phyloP scores from a whole-genome alignment of 2,113 vertebrate species.

The Larimichthys polyactis region DNA sequence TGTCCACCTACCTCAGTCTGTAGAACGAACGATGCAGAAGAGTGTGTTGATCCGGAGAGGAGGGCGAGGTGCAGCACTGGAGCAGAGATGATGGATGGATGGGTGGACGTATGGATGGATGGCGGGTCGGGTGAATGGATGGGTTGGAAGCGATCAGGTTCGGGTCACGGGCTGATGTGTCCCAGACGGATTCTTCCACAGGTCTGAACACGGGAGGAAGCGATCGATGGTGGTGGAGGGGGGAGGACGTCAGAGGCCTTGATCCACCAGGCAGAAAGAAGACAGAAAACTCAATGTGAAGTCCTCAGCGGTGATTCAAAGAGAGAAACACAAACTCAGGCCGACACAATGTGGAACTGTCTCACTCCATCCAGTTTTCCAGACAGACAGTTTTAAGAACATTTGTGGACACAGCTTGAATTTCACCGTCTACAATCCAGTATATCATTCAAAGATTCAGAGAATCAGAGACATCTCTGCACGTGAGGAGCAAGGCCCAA shows the following conservation, averaged over 20 bases:
- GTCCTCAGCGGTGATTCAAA: conserved; percentile 36
- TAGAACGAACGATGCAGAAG: conserved; percentile 1
- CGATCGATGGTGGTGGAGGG: conserved; percentile 45
- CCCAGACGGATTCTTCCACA: conserved; percentile 59
- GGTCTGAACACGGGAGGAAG: conserved; percentile 58
- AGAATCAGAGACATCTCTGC: no score
- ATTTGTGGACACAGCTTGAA: no score
- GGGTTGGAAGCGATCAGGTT: conserved; percentile 27
- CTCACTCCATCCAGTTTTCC: neutral
- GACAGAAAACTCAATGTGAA: conserved; percentile 57
- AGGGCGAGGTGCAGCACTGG: neutral
- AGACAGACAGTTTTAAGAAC: neutral
- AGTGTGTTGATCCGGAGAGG: conserved; percentile 21
- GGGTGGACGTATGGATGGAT: neutral
- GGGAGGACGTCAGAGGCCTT: conserved; percentile 37
- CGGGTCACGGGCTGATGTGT: conserved; percentile 50
- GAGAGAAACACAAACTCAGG: conserved; percentile 16
- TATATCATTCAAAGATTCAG: no score
- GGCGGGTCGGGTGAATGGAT: neutral
- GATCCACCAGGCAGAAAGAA: conserved; percentile 58
- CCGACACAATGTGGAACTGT: accelerated
- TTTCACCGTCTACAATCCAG: neutral
- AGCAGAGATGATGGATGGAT: neutral
- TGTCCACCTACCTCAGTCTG: conserved; percentile 10
- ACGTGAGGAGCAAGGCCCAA: neutral